A percentile compares a stretch with the other conserved stretches of the same genome.
Evolutionary conservation across 2,113 vertebrate genomes (phyloP).

Genomic region (Ptilorrhoa leucosticta): DNA sequence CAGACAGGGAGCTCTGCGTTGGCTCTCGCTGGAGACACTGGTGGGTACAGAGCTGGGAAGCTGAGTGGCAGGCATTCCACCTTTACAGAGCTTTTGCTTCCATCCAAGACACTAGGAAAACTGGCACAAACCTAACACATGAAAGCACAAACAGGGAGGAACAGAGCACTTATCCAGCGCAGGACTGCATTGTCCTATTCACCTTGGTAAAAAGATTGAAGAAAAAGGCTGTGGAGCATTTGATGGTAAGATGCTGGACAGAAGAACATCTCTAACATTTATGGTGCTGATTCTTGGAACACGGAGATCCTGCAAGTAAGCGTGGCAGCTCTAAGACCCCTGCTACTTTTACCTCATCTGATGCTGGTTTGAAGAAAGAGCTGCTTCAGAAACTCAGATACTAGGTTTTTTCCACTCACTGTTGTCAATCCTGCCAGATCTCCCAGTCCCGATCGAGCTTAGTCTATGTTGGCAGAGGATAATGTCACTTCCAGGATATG

Average conservation of each 20-base stretch:
- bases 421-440: neutral
- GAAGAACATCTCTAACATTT: slow-evolving; percentile 1
- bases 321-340: neutral
- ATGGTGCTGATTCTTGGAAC: slow-evolving; percentile 45
- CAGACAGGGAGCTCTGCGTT: neutral
- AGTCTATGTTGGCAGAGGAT: slow-evolving; percentile 53
- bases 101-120: neutral
- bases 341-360: slow-evolving; percentile 39
- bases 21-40: neutral
- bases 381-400: slow-evolving; percentile 17
- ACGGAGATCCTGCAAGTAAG: neutral
- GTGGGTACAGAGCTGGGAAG: neutral
- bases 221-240: neutral
- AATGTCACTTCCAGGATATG: slow-evolving; percentile 61
- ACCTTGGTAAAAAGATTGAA: neutral
- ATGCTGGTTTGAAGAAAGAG: slow-evolving; percentile 12
- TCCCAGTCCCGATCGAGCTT: neutral
- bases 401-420: neutral
- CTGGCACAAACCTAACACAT: neutral
- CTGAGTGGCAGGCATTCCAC: neutral
- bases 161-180: neutral
- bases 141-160: slow-evolving; percentile 48
- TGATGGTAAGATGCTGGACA: neutral
- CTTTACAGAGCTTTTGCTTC: slow-evolving; percentile 1
- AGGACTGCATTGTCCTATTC: neutral